Percentiles rank a stretch among this genome's conserved stretches.
These are phyloP conservation scores for Tromatobia lineatoria DNA, from an alignment of 2,888 invertebrate genomes.

Conservation along the genomic window DNA sequence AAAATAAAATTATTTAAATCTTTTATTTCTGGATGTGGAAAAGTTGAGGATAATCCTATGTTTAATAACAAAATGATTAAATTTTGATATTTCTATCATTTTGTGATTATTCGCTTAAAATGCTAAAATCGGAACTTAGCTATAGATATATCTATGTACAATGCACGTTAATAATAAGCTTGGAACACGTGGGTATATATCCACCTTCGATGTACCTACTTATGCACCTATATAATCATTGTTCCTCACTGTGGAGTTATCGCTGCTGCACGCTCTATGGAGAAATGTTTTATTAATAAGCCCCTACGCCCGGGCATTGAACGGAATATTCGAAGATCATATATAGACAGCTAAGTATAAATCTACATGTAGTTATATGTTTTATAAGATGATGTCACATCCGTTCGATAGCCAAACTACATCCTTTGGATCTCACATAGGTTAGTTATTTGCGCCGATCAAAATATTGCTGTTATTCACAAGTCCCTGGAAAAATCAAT, in stretches of 20 bases:
- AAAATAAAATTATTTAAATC: too few relatives aligned
- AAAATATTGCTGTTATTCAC: too few relatives aligned
- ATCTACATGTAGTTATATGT: slow-evolving; percentile 52
- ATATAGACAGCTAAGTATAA: slow-evolving; percentile 55
- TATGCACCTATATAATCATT: slow-evolving; percentile 63
- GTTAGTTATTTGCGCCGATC: not conserved
- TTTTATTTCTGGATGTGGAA: too few relatives aligned
- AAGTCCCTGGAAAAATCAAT: too few relatives aligned
- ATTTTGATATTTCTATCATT: too few relatives aligned
- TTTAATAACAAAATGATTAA: too few relatives aligned
- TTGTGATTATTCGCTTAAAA: too few relatives aligned
- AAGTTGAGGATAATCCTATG: too few relatives aligned
- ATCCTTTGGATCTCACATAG: slow-evolving; percentile 17
- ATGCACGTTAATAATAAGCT: slow-evolving; percentile 62
- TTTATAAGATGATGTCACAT: slow-evolving; percentile 43
- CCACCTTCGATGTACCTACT: slow-evolving; percentile 48
- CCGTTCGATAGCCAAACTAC: slow-evolving; percentile 33
- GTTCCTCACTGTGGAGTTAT: slow-evolving; percentile 51
- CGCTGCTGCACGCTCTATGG: slow-evolving; percentile 53
- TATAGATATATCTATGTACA: slow-evolving; percentile 11
- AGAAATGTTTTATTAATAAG: slow-evolving; percentile 69
- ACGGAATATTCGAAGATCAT: slow-evolving; percentile 66
- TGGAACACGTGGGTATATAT: slow-evolving; percentile 39
- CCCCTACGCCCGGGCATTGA: slow-evolving; percentile 61
- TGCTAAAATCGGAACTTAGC: too few relatives aligned